These are phyloP conservation scores for Lamprotornis superbus DNA, from an alignment of 2,113 vertebrate genomes.

Conservation along the genomic window DNA sequence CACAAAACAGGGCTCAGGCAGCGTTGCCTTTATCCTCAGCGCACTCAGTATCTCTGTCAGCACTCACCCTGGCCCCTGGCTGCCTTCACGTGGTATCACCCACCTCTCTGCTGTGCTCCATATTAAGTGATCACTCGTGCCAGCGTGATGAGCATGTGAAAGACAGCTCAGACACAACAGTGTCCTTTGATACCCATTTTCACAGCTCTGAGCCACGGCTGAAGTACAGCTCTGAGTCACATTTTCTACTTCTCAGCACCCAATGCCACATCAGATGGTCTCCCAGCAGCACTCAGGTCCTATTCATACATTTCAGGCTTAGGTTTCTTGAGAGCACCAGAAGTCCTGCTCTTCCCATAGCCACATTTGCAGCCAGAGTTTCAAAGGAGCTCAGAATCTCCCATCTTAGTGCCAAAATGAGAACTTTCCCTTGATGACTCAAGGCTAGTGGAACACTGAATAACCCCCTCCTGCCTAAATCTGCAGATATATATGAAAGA, in stretches of 20 bases:
- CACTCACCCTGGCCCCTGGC: not conserved
- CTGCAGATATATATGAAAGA: not conserved
- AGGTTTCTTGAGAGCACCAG: not conserved
- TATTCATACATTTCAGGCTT: not conserved
- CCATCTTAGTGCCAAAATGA: not conserved
- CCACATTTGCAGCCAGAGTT: not conserved
- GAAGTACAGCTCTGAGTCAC: not conserved
- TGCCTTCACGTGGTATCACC: not conserved
- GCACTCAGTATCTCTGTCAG: not conserved
- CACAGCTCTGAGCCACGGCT: not conserved
- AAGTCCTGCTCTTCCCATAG: not conserved
- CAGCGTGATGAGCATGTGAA: not conserved
- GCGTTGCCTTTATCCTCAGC: not conserved
- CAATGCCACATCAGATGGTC: not conserved
- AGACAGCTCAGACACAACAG: conserved; percentile 21
- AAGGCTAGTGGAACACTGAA: not conserved
- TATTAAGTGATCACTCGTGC: not conserved
- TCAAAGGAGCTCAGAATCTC: not conserved
- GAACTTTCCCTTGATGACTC: not conserved
- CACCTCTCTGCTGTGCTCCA: not conserved
- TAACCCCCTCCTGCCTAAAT: not conserved
- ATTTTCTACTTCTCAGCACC: not conserved
- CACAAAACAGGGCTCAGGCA: not conserved
- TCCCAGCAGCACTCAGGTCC: not conserved
- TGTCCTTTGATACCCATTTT: not conserved